A percentile compares a stretch with the other conserved stretches of the same genome.
These are phyloP conservation scores for Agrilus mali DNA, from an alignment of 2,888 invertebrate genomes.

Conservation along the genomic window DNA sequence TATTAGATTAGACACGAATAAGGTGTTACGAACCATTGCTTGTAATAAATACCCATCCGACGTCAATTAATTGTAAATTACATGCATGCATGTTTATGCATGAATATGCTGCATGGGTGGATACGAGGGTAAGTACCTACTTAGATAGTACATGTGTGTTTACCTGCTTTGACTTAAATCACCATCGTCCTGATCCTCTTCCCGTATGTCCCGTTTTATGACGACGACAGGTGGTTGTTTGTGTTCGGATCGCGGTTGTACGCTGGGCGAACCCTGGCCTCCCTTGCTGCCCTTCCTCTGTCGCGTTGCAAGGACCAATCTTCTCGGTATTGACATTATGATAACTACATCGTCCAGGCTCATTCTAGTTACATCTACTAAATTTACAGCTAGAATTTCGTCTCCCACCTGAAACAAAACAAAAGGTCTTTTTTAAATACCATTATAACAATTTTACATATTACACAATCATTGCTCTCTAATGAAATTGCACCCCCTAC, in stretches of 20 bases:
- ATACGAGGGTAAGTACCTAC: too few relatives aligned
- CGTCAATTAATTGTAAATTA: too few relatives aligned
- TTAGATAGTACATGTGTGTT: not conserved
- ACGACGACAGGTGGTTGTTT: constrained; percentile 88
- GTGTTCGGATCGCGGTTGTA: constrained; percentile 59
- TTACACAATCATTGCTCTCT: too few relatives aligned
- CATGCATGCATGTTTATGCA: too few relatives aligned
- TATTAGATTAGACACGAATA: too few relatives aligned
- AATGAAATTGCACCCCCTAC: too few relatives aligned
- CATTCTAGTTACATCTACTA: constrained; percentile 96
- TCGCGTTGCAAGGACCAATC: constrained; percentile 86
- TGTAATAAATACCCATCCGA: too few relatives aligned
- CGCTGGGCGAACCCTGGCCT: constrained; percentile 39
- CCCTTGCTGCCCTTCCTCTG: constrained; percentile 58
- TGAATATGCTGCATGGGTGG: too few relatives aligned
- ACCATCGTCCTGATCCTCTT: constrained; percentile 61
- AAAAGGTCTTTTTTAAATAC: too few relatives aligned
- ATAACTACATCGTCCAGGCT: constrained; percentile 98
- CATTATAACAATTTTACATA: too few relatives aligned
- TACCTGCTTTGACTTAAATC: constrained; percentile 37
- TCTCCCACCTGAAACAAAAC: constrained; percentile 66
- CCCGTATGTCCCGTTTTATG: constrained; percentile 74
- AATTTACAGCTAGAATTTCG: constrained; percentile 95
- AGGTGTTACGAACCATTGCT: too few relatives aligned
- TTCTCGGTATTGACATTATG: constrained; percentile 96